These are phyloP conservation scores for Rhingia rostrata DNA, from an alignment of 2,888 invertebrate genomes.

Conservation along the genomic window DNA sequence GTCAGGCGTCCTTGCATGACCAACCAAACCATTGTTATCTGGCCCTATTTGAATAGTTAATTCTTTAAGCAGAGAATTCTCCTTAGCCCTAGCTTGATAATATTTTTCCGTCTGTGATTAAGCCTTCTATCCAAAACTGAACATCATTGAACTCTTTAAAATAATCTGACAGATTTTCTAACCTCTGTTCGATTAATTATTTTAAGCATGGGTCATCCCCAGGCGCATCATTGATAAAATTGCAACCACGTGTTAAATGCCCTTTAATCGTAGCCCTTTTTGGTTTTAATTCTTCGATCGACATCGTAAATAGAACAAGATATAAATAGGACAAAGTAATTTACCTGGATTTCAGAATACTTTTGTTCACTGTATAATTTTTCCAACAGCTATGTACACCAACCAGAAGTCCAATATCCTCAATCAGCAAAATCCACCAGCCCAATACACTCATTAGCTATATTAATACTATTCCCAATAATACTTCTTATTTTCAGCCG, in stretches of 20 bases:
- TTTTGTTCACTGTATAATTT: background rate
- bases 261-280: constrained; percentile 17
- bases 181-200: constrained; percentile 16
- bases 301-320: background rate
- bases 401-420: background rate
- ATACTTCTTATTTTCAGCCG: background rate
- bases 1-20: no score
- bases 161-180: background rate
- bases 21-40: no score
- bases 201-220: constrained; percentile 2
- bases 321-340: background rate
- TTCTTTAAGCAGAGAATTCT: no score
- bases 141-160: constrained; percentile 9
- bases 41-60: no score
- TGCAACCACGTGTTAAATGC: constrained; percentile 14
- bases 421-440: background rate
- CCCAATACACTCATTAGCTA: background rate
- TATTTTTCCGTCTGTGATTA: no score
- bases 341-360: constrained; percentile 6
- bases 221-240: constrained; percentile 5
- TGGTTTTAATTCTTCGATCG: constrained; percentile 21
- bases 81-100: no score
- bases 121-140: constrained; percentile 1
- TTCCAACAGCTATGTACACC: background rate
- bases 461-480: background rate